Evolutionary conservation across 2,113 vertebrate species (phyloP), one percentile per base, ranked within the genome.

Genomic region (Myotis lucifugus): DNA sequence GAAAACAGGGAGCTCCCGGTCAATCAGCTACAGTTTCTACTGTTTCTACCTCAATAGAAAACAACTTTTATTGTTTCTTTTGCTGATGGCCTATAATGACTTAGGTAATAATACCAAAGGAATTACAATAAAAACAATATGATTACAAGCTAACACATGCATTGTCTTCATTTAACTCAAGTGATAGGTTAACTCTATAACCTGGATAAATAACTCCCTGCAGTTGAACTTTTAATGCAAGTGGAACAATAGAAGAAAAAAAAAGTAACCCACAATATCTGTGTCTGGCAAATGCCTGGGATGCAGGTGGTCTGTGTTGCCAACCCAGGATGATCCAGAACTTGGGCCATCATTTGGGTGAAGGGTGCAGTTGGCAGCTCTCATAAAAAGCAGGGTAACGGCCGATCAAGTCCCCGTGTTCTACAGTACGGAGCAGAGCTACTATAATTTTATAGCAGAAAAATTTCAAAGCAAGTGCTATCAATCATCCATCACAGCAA

Each of bases 121-220:
- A 6, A 14, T 54, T 46, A 14, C 12, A 76, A 52, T 50, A 84
- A 37, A 81, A 34, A 52, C 18, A 42, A 32, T 27, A 74, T 66
- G 32, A 76, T 42, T 81, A 32, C 32, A 93, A 67, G 42, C 34
- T 77, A 82, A 87, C 50, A 25, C 18, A 59, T 37, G 7, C 0
- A 52, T 48, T 84, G 40, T 46, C 27, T 93, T 54, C 59, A 9
- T 83, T 89, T 94, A 95, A 90, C 40, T 89, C 70, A 59, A 69
- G 34, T 32, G 46, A 61, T 73, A 18, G 27, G 70, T 88, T 40
- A 27, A 76, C 73, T 54, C 34, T 50, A 66, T 18, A 59, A 72
- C 8, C 6, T 37, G 34, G 48, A 48, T 59, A 70, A 85, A 93
- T 29, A 81, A 25, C 13, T 84, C 29, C 6, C 61, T 73, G 23